phyloP scores from a whole-genome alignment of 2,113 vertebrate genomes.

The Tylochromis polylepis region DNA sequence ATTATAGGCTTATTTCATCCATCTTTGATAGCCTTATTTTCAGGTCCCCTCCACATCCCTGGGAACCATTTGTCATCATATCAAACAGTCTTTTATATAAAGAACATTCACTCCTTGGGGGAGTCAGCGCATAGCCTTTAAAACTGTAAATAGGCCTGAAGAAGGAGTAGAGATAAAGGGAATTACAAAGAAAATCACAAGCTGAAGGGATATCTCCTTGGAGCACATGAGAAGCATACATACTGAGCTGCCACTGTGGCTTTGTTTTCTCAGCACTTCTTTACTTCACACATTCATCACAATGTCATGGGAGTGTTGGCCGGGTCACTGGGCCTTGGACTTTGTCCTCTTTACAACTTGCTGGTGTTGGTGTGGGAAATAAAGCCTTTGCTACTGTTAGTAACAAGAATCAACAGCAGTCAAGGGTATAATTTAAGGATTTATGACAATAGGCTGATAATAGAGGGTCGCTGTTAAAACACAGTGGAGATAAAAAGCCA shows the following conservation, averaged over 20 bases:
- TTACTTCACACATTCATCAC: neutral
- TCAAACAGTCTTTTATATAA: neutral
- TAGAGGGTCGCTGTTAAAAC: neutral
- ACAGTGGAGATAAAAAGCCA: neutral
- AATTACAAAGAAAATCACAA: constrained; percentile 3
- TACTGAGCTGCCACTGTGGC: neutral
- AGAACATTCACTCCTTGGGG: neutral
- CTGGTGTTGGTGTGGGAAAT: neutral
- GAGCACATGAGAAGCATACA: neutral
- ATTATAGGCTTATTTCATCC: neutral
- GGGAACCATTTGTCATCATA: neutral
- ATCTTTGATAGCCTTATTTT: neutral
- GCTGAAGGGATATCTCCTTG: neutral
- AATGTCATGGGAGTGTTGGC: neutral
- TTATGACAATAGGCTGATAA: neutral
- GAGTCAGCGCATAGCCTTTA: neutral
- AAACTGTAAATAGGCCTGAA: neutral
- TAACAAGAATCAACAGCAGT: neutral
- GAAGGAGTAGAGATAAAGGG: neutral
- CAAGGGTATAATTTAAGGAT: neutral
- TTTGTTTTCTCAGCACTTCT: neutral
- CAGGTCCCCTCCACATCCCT: neutral
- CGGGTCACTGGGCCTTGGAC: neutral
- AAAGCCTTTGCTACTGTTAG: neutral
- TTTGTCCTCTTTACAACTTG: neutral